Evolutionary conservation across 2,113 vertebrate species (phyloP).

Genomic region (Pristiophorus japonicus): DNA sequence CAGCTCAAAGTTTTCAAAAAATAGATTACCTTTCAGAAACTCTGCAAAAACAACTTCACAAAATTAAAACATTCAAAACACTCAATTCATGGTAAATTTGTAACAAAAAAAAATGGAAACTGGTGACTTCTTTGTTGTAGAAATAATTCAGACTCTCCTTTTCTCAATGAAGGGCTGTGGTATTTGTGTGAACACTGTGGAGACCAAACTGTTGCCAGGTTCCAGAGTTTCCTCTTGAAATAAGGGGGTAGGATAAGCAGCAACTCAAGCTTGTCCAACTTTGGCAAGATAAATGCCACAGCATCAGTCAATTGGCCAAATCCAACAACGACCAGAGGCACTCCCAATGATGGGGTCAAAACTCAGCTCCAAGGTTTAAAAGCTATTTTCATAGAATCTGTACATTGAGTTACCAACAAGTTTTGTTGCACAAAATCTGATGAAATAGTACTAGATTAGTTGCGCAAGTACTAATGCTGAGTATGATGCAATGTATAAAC

Average conservation of each 20-base stretch:
- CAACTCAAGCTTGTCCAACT: not conserved
- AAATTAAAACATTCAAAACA: not conserved
- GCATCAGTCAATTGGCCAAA: not conserved
- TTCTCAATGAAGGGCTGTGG: not conserved
- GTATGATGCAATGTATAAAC: not conserved
- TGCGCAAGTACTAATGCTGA: not conserved
- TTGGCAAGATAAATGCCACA: not conserved
- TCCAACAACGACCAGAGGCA: no score
- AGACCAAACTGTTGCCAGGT: not conserved
- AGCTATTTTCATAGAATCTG: not conserved
- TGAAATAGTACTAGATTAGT: not conserved
- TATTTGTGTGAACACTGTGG: not conserved
- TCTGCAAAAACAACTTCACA: not conserved
- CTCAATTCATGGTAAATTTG: not conserved
- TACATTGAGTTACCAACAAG: not conserved
- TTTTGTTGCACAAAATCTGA: no score
- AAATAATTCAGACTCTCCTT: not conserved
- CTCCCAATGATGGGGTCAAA: no score
- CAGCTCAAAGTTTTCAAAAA: not conserved
- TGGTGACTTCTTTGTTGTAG: not conserved
- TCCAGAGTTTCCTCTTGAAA: not conserved
- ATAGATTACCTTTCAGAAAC: not conserved
- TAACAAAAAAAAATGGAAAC: not conserved
- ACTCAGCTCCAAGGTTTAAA: not conserved
- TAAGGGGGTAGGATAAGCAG: not conserved